Conservation (phyloP, 2,888 invertebrate species). For the Platypus cylindrus region DNA sequence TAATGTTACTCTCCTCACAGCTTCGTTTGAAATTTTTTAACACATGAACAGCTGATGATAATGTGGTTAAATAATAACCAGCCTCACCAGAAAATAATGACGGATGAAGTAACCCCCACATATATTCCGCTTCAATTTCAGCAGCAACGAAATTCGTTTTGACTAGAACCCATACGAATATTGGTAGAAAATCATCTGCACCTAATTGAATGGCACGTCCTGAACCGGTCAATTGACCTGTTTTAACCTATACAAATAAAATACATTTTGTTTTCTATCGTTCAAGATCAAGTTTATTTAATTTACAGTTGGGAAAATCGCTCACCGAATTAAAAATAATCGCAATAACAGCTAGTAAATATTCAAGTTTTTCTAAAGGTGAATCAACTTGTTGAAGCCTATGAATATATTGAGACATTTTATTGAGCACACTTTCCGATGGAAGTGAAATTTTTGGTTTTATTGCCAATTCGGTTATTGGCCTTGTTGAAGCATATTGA, state of each 20-base stretch:
- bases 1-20: conserved; percentile 28
- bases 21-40: conserved; percentile 51
- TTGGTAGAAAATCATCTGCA: conserved; percentile 82
- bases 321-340: conserved; percentile 72
- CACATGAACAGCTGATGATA: conserved; percentile 86
- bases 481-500: conserved; percentile 53
- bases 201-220: conserved; percentile 47
- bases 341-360: conserved; percentile 77
- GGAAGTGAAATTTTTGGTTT: conserved; percentile 68
- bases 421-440: conserved; percentile 57
- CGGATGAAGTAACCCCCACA: conserved; percentile 86
- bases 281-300: neutral
- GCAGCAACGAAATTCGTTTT: conserved; percentile 82
- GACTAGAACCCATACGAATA: conserved; percentile 84
- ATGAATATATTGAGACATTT: conserved; percentile 65
- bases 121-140: conserved; percentile 91
- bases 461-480: conserved; percentile 55
- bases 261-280: conserved; percentile 1
- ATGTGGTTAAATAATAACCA: conserved; percentile 86
- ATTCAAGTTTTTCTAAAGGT: conserved; percentile 85
- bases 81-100: conserved; percentile 85
- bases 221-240: conserved; percentile 41
- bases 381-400: conserved; percentile 84
- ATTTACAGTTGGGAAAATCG: neutral
- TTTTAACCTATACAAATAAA: conserved; percentile 45